Evolutionary conservation across 2,797 vertebrate species (phyloP).

Genomic region (Gymnothorax javanicus): DNA sequence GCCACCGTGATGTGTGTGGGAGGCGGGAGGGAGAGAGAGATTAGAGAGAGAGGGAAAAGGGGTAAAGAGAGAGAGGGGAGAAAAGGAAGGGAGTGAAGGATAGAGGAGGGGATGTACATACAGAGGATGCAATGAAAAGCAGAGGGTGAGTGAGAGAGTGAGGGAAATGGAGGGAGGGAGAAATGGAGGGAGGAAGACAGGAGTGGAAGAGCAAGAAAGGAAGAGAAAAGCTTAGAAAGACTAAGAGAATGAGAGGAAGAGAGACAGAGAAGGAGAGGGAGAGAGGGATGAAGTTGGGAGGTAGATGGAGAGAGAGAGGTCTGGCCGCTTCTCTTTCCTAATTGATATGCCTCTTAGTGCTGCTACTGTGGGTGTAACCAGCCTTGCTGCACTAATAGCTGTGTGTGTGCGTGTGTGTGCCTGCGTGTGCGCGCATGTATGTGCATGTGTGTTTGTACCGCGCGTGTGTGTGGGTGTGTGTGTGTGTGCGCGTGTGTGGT

Average conservation of each 20-base stretch:
- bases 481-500: background rate
- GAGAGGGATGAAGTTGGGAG: constrained; percentile 54
- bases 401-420: background rate
- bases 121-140: no score
- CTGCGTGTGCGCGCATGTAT: background rate
- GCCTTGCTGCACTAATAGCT: constrained; percentile 37
- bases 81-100: background rate
- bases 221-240: constrained; percentile 34
- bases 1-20: constrained; percentile 22
- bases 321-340: constrained; percentile 59
- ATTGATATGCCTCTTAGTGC: constrained; percentile 74
- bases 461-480: no score
- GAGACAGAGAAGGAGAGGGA: constrained; percentile 42
- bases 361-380: constrained; percentile 64
- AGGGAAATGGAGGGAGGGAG: background rate
- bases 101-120: constrained; percentile 36
- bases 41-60: constrained; percentile 35
- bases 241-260: constrained; percentile 5
- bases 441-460: background rate
- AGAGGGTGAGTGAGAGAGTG: background rate
- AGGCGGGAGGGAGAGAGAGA: constrained; percentile 19
- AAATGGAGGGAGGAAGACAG: background rate
- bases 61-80: constrained; percentile 41
- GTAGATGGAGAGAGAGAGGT: constrained; percentile 36
- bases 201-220: constrained; percentile 31